These are phyloP conservation scores for Monodelphis domestica DNA, from an alignment of 2,797 vertebrate genomes.

Conservation along the genomic window DNA sequence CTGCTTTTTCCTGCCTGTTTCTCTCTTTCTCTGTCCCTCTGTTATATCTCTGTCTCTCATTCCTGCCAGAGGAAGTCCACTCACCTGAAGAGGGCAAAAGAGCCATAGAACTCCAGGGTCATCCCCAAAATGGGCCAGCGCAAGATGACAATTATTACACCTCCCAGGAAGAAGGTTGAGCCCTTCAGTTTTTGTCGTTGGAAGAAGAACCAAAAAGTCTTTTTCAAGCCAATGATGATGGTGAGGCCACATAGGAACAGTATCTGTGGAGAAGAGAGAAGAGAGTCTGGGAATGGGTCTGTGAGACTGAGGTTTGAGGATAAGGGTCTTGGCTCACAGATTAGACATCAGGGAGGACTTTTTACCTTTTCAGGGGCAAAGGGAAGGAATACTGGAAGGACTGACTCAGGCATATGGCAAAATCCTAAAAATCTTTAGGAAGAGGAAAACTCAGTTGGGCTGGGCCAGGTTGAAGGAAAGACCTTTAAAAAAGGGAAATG, in stretches of 20 bases:
- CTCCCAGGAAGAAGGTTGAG: conserved; percentile 92
- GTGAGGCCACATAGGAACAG: conserved; percentile 90
- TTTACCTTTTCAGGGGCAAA: not conserved
- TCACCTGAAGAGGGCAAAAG: conserved; percentile 91
- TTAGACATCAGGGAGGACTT: rapidly evolving
- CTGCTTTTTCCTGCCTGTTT: not conserved
- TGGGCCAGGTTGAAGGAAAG: not conserved
- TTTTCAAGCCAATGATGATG: conserved; percentile 90
- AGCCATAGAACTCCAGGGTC: conserved; percentile 91
- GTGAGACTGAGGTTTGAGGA: not conserved
- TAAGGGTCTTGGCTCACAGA: rapidly evolving
- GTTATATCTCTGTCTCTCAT: no score
- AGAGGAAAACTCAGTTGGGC: not conserved
- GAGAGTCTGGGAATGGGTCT: rapidly evolving
- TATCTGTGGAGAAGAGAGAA: conserved; percentile 82
- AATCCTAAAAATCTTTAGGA: not conserved
- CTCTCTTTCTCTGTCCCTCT: no score
- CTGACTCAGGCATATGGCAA: not conserved
- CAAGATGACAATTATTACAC: conserved; percentile 89
- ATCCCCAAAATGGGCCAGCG: conserved; percentile 93
- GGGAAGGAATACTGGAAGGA: not conserved
- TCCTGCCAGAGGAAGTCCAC: not conserved
- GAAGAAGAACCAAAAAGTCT: conserved; percentile 91
- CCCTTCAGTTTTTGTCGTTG: conserved; percentile 91
- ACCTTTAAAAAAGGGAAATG: not conserved